A percentile compares a stretch with the other conserved stretches of the same genome.
Evolutionary conservation across 2,113 vertebrate species (phyloP).

Genomic region (Myotis brandtii): DNA sequence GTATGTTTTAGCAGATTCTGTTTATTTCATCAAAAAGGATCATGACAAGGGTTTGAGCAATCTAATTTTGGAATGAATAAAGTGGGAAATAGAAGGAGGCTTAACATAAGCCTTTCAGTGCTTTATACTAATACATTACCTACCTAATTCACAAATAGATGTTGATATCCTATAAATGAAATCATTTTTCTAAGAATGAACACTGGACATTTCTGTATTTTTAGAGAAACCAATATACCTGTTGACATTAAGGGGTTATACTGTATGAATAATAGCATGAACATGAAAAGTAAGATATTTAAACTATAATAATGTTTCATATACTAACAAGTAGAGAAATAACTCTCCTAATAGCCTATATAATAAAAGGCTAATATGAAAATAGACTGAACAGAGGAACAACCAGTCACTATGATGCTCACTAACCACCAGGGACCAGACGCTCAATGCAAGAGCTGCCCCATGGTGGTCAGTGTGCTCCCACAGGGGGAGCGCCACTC

Average conservation of each 20-base stretch:
- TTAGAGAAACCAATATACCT: not conserved
- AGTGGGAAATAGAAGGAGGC: not conserved
- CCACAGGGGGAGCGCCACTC: too few species aligned
- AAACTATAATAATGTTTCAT: not conserved
- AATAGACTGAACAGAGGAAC: too few species aligned
- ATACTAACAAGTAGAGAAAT: not conserved
- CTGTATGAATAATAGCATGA: not conserved
- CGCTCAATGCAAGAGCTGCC: too few species aligned
- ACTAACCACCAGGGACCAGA: too few species aligned
- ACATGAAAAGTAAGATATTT: not conserved
- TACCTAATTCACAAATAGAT: not conserved
- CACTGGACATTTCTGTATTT: not conserved
- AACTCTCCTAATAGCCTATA: not conserved
- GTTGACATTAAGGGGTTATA: not conserved
- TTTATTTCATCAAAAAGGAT: not conserved
- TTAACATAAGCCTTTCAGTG: not conserved
- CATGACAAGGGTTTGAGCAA: not conserved
- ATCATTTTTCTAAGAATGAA: not conserved
- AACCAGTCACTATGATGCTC: rapidly evolving
- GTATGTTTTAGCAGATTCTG: not conserved
- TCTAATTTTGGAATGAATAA: not conserved
- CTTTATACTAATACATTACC: not conserved
- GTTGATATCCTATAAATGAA: not conserved
- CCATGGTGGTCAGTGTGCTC: too few species aligned
- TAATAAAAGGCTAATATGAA: not conserved